A percentile compares a stretch with the other conserved stretches of the same genome.
phyloP scores from a whole-genome alignment of 2,797 vertebrate genomes.

The Bryconaethiops microstoma region DNA sequence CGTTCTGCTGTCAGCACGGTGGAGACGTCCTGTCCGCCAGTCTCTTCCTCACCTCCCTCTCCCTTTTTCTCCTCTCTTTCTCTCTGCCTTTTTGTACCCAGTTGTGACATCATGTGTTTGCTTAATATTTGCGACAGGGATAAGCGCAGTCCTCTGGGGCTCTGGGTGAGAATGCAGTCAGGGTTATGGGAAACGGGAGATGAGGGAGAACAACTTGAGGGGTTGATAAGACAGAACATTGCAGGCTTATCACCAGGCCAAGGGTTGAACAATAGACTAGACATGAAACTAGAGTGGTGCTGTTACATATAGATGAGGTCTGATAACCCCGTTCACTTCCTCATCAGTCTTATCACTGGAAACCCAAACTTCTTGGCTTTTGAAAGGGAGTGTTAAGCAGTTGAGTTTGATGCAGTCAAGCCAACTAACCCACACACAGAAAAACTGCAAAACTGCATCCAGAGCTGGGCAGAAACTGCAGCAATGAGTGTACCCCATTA shows the following conservation, averaged over 20 bases:
- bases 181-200: slow-evolving; percentile 45
- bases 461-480: too few relatives aligned
- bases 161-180: slow-evolving; percentile 46
- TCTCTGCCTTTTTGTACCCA: slow-evolving; percentile 52
- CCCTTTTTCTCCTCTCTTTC: slow-evolving; percentile 10
- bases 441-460: too few relatives aligned
- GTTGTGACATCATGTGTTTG: slow-evolving; percentile 61
- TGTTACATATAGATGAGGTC: slow-evolving; percentile 7
- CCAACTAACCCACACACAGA: too few relatives aligned
- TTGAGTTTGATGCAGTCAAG: not conserved
- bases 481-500: too few relatives aligned
- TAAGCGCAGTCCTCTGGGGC: slow-evolving; percentile 53
- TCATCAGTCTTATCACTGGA: not conserved
- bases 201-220: slow-evolving; percentile 31
- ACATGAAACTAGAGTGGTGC: not conserved
- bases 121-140: slow-evolving; percentile 58
- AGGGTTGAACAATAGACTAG: slow-evolving; percentile 2
- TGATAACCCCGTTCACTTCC: not conserved
- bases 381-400: not conserved
- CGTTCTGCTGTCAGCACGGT: slow-evolving; percentile 27
- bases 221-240: slow-evolving; percentile 22
- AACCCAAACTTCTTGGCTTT: not conserved
- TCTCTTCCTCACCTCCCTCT: not conserved
- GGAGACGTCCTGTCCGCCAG: slow-evolving; percentile 25
- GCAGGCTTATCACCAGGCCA: slow-evolving; percentile 34